Percentiles rank a stretch among this genome's conserved stretches.
phyloP scores from a whole-genome alignment of 1,140 invertebrate species.

The Phenacoccus solenopsis region DNA sequence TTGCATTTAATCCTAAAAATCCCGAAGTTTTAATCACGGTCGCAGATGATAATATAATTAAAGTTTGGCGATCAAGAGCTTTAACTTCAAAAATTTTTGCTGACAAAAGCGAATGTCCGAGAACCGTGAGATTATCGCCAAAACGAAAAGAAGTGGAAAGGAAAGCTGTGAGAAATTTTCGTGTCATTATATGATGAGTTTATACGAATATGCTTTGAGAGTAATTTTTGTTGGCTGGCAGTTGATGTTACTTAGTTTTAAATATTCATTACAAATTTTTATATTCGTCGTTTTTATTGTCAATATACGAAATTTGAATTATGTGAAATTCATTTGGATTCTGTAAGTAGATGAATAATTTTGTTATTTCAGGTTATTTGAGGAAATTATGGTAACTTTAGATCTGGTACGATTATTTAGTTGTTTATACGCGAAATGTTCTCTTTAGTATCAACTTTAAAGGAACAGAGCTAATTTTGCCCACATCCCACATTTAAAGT shows the following conservation, averaged over 20 bases:
- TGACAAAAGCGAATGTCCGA: neutral
- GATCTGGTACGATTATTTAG: too few species aligned
- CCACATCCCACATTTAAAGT: too few species aligned
- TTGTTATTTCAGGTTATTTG: neutral
- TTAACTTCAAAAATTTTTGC: constrained; percentile 35
- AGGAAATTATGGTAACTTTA: too few species aligned
- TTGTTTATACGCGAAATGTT: too few species aligned
- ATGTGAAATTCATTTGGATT: too few species aligned
- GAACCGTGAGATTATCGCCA: neutral
- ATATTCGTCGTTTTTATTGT: neutral
- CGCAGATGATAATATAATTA: constrained; percentile 71
- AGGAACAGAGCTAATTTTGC: too few species aligned
- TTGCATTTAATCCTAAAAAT: constrained; percentile 73
- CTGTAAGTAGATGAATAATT: neutral
- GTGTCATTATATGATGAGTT: neutral
- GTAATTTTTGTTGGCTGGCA: neutral
- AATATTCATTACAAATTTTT: neutral
- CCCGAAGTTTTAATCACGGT: constrained; percentile 75
- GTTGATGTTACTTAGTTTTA: neutral
- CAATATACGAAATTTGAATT: too few species aligned
- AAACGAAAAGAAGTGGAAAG: neutral
- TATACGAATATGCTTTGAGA: too few species aligned
- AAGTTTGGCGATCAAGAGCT: constrained; percentile 50
- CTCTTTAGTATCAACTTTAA: too few species aligned
- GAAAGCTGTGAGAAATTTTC: neutral